Percentiles rank a stretch among this genome's conserved stretches.
phyloP scores from a whole-genome alignment of 2,797 vertebrate species.

The Notoglanidium macrostoma region DNA sequence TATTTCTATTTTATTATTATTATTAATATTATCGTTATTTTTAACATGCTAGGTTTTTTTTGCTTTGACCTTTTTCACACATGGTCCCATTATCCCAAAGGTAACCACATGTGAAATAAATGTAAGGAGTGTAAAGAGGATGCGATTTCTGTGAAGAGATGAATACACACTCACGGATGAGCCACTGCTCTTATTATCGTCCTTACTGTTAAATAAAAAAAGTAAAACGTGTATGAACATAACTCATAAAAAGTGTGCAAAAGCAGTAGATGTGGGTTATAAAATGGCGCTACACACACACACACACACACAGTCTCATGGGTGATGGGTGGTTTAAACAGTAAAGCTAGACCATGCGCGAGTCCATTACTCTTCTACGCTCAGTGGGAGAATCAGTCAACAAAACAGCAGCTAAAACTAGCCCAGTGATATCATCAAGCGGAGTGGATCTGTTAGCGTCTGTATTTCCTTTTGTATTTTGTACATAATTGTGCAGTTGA shows the following conservation, averaged over 20 bases:
- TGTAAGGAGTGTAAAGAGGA: too few species aligned
- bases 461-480: too few species aligned
- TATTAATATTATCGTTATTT: too few species aligned
- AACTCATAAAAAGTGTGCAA: background rate
- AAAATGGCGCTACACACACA: constrained; percentile 20
- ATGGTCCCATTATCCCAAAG: background rate
- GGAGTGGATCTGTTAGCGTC: background rate
- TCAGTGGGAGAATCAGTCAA: constrained; percentile 51
- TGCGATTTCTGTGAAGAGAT: background rate
- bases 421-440: constrained; percentile 36
- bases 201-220: background rate
- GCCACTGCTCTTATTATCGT: background rate
- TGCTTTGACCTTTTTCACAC: background rate
- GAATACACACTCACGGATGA: background rate
- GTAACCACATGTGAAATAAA: too few species aligned
- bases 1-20: too few species aligned
- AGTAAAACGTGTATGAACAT: background rate
- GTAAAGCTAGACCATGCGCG: constrained; percentile 35
- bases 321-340: constrained; percentile 45
- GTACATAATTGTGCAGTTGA: background rate
- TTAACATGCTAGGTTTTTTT: background rate
- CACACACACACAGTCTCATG: constrained; percentile 29
- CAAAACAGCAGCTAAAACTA: constrained; percentile 27
- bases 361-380: constrained; percentile 50
- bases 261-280: background rate